These are phyloP conservation scores for Lepidurus apus DNA, from an alignment of 1,140 invertebrate species.

Conservation along the genomic window DNA sequence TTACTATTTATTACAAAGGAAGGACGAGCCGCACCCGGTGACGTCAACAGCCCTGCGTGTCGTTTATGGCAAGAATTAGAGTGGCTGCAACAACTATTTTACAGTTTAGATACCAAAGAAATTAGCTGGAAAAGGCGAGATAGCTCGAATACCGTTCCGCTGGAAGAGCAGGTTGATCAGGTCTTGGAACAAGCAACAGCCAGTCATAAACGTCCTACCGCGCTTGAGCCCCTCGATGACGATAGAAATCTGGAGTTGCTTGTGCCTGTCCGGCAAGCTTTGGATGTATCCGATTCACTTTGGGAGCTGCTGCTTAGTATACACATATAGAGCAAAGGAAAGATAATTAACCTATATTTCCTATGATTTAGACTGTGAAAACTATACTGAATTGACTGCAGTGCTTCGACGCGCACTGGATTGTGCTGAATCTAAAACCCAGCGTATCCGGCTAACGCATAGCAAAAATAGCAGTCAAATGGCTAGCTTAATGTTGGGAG, in stretches of 20 bases:
- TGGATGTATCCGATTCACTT: constrained; percentile 27
- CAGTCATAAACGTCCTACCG: neutral
- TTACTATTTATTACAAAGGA: constrained; percentile 4
- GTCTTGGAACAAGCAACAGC: constrained; percentile 7
- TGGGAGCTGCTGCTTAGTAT: constrained; percentile 32
- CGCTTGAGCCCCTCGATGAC: neutral
- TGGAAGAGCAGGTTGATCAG: neutral
- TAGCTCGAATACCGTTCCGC: neutral
- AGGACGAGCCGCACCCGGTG: constrained; percentile 25
- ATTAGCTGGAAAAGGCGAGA: neutral
- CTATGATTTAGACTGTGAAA: constrained; percentile 10
- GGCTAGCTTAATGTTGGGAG: constrained; percentile 9
- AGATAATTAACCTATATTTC: neutral
- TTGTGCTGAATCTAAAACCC: constrained; percentile 11
- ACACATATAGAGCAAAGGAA: neutral
- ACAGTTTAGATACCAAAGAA: neutral
- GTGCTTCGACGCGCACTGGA: constrained; percentile 9
- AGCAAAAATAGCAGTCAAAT: neutral
- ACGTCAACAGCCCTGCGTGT: constrained; percentile 26
- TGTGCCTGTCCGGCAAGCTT: neutral
- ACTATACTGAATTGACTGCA: constrained; percentile 9
- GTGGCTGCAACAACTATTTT: neutral
- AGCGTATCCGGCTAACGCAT: neutral
- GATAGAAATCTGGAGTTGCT: neutral
- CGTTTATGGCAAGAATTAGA: constrained; percentile 26